Percentiles rank a stretch among this genome's conserved stretches.
Evolutionary conservation across 2,797 vertebrate genomes (phyloP).

Genomic region (Sebastes elongatus): DNA sequence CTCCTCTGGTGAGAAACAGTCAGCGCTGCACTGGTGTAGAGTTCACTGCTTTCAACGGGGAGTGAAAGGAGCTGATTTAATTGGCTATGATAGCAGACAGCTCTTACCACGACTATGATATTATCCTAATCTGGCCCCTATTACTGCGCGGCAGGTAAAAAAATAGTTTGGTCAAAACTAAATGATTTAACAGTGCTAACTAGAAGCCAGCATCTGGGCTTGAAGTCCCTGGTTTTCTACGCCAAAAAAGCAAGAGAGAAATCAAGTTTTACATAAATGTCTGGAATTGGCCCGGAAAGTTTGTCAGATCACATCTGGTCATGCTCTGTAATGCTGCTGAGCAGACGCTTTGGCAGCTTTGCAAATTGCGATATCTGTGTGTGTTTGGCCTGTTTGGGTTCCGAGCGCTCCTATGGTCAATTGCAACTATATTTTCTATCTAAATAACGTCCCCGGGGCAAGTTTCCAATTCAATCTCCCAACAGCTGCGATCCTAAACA

Average conservation of each 20-base stretch:
- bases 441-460: constrained; percentile 54
- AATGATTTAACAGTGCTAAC: constrained; percentile 7
- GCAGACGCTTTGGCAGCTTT: constrained; percentile 54
- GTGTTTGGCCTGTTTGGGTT: constrained; percentile 44
- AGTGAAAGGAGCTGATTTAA: constrained; percentile 30
- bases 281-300: constrained; percentile 28
- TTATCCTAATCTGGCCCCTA: constrained; percentile 37
- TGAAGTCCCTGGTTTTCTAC: constrained; percentile 13
- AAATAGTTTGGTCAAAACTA: constrained; percentile 12
- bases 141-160: constrained; percentile 19
- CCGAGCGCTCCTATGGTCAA: constrained; percentile 48
- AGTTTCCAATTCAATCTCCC: constrained; percentile 55
- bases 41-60: constrained; percentile 20
- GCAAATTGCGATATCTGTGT: constrained; percentile 52
- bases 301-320: constrained; percentile 61
- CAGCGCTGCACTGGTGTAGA: constrained; percentile 4
- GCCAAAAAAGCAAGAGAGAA: constrained; percentile 34
- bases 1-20: constrained; percentile 27
- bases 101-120: constrained; percentile 1
- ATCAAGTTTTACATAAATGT: constrained; percentile 46
- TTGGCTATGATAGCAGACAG: constrained; percentile 15
- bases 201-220: constrained; percentile 10
- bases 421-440: constrained; percentile 44
- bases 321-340: constrained; percentile 50
- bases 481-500: constrained; percentile 47